phyloP scores from a whole-genome alignment of 2,797 vertebrate species.

The Onychomys arenicola region DNA sequence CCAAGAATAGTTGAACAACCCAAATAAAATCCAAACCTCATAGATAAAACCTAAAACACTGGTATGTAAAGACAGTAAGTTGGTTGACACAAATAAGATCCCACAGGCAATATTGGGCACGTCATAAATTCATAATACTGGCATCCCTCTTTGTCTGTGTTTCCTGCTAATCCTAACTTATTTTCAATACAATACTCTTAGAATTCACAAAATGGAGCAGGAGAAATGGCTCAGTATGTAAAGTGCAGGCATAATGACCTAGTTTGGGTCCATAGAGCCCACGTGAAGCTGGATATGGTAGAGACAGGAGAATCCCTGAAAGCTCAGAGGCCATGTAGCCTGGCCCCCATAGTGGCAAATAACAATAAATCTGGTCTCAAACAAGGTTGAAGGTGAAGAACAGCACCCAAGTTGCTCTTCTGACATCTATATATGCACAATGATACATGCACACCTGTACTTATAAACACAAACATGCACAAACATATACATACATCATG shows the following conservation, averaged over 20 bases:
- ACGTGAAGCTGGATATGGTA: neutral
- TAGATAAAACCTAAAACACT: neutral
- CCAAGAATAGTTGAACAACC: neutral
- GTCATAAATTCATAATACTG: neutral
- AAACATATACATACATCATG: neutral
- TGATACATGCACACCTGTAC: neutral
- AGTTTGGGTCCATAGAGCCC: neutral
- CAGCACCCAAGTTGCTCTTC: neutral
- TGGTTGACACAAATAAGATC: slow-evolving; percentile 10
- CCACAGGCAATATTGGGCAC: neutral
- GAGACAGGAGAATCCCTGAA: neutral
- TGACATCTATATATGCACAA: neutral
- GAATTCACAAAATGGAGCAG: neutral
- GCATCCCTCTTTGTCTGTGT: neutral
- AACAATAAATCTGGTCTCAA: neutral
- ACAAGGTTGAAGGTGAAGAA: neutral
- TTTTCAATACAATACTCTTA: neutral
- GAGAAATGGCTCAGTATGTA: neutral
- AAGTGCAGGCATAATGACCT: neutral
- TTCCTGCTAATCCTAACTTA: slow-evolving; percentile 24
- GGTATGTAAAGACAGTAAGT: neutral
- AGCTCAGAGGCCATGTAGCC: neutral
- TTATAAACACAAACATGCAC: neutral
- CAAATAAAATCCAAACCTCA: neutral
- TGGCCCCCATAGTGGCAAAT: neutral